These are phyloP conservation scores for Drosophila picticornis DNA, from an alignment of 2,888 invertebrate genomes.

Conservation along the genomic window DNA sequence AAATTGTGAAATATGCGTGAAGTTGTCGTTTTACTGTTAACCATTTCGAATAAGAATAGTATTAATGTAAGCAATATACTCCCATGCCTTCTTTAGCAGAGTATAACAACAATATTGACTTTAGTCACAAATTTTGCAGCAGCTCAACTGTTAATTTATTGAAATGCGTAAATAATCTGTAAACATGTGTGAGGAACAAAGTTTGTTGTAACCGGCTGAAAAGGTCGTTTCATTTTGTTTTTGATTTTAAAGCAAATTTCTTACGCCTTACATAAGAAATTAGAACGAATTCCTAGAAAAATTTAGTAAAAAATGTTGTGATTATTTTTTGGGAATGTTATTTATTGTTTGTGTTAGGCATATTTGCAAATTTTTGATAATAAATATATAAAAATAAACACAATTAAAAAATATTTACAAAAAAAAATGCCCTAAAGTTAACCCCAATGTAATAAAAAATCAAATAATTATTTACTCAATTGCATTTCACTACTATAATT, in stretches of 20 bases:
- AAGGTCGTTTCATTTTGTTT: background rate
- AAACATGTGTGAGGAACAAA: background rate
- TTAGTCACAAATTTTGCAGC: background rate
- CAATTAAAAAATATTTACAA: too few relatives aligned
- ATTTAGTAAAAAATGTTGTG: background rate
- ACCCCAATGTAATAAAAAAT: background rate
- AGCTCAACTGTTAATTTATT: background rate
- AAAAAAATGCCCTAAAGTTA: background rate
- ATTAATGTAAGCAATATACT: background rate
- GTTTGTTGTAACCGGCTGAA: background rate
- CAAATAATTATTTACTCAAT: background rate
- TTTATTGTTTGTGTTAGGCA: background rate
- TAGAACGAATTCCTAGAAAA: background rate
- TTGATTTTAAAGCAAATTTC: background rate
- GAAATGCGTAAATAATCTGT: conserved; percentile 1
- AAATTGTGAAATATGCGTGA: background rate
- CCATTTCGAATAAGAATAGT: too few relatives aligned
- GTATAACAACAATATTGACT: background rate
- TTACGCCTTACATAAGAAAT: background rate
- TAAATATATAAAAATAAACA: background rate
- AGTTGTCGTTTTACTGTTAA: background rate
- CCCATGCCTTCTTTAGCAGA: background rate
- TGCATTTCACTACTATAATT: background rate
- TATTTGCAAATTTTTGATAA: background rate
- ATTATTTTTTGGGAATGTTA: background rate